Percentiles rank a stretch among this genome's conserved stretches.
Conservation (phyloP, 2,797 vertebrate species). For the Tapirus indicus region DNA sequence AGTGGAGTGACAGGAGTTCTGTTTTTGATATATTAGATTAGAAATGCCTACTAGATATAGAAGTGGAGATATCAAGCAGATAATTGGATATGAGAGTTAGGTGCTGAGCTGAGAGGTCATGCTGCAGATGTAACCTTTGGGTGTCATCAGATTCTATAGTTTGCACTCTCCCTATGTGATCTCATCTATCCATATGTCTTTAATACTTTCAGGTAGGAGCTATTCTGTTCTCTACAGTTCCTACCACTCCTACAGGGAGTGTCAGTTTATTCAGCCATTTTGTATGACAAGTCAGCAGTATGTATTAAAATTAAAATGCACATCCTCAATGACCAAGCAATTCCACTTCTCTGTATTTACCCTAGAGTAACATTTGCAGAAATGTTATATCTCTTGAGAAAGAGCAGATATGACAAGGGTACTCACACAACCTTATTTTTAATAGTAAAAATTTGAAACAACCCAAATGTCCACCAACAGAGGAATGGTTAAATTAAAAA, state of each 20-base stretch:
- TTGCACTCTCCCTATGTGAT: constrained; percentile 18
- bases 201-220: not conserved
- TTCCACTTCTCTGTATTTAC: not conserved
- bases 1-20: not conserved
- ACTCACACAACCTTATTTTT: not conserved
- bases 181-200: not conserved
- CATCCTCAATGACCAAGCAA: not conserved
- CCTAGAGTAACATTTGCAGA: constrained; percentile 7
- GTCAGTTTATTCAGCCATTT: not conserved
- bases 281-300: not conserved
- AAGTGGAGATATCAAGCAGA: not conserved
- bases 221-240: constrained; percentile 4
- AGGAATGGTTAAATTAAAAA: constrained; percentile 21
- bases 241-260: not conserved
- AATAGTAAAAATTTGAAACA: not conserved
- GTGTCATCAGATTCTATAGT: constrained; percentile 11
- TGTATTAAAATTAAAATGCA: constrained; percentile 5
- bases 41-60: not conserved
- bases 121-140: not conserved
- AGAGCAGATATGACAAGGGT: not conserved
- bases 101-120: not conserved
- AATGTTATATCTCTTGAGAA: not conserved
- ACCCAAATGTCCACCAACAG: not conserved
- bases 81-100: not conserved
- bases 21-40: not conserved